phyloP scores from a whole-genome alignment of 2,888 invertebrate species.

The Agonum fuliginosum region DNA sequence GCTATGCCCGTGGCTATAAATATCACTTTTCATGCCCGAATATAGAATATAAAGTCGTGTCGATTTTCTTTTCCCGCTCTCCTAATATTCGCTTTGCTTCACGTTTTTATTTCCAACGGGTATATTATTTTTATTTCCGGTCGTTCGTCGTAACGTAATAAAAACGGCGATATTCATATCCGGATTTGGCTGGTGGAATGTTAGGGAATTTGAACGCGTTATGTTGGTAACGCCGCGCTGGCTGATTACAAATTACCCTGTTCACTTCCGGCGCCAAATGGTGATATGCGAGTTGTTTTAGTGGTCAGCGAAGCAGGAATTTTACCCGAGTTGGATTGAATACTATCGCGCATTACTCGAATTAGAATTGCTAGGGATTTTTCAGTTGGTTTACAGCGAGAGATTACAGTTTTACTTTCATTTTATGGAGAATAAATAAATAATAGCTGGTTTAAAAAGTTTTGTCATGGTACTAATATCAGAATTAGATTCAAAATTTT shows the following conservation, averaged over 20 bases:
- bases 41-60: constrained; percentile 56
- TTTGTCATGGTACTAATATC: too few species aligned
- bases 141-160: constrained; percentile 48
- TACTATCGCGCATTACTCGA: not conserved
- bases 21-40: constrained; percentile 56
- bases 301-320: not conserved
- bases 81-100: constrained; percentile 46
- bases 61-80: constrained; percentile 36
- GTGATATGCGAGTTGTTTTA: not conserved
- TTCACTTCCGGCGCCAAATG: constrained; percentile 9
- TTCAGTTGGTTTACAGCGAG: not conserved
- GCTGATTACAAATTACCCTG: constrained; percentile 41
- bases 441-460: too few species aligned
- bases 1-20: constrained; percentile 35
- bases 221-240: not conserved
- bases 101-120: constrained; percentile 48
- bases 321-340: not conserved
- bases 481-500: too few species aligned
- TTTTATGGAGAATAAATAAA: too few species aligned
- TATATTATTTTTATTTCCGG: constrained; percentile 57
- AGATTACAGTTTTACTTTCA: too few species aligned
- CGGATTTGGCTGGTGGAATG: constrained; percentile 18
- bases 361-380: not conserved
- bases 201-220: not conserved
- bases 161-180: constrained; percentile 54